A percentile compares a stretch with the other conserved stretches of the same genome.
These are phyloP conservation scores for Apis florea DNA, from an alignment of 1,140 invertebrate genomes.

Conservation along the genomic window DNA sequence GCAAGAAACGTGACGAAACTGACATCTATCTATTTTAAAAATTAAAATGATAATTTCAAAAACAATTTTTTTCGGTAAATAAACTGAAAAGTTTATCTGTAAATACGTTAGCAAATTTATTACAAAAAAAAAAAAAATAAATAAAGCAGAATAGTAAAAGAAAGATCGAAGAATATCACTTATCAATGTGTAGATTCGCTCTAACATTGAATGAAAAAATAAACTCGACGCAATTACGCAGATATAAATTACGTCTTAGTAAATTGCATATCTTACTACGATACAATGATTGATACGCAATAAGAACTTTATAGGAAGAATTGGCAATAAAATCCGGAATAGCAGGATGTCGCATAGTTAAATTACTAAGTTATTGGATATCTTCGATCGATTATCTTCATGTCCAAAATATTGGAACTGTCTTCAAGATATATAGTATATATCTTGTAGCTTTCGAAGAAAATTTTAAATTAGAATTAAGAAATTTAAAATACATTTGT, in stretches of 20 bases:
- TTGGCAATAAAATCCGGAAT: constrained; percentile 1
- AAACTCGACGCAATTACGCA: background rate
- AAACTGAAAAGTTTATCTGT: background rate
- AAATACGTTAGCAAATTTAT: too few relatives aligned
- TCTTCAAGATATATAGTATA: background rate
- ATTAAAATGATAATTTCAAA: too few relatives aligned
- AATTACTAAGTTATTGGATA: constrained; percentile 22
- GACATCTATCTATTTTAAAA: too few relatives aligned
- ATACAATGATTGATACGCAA: constrained; percentile 13
- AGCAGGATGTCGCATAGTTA: background rate
- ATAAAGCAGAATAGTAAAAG: background rate
- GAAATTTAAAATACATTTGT: background rate
- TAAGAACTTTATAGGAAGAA: background rate
- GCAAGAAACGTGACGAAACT: too few relatives aligned
- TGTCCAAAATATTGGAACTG: background rate
- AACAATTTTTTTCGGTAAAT: too few relatives aligned
- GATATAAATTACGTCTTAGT: constrained; percentile 11
- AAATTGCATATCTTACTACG: background rate
- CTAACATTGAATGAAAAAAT: background rate
- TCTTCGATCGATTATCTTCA: background rate
- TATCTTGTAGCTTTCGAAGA: background rate
- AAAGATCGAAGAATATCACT: background rate
- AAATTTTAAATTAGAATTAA: background rate
- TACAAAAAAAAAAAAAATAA: too few relatives aligned
- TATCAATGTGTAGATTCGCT: background rate